Evolutionary conservation across 1,140 invertebrate species (phyloP).

Genomic region (Amyelois transitella): DNA sequence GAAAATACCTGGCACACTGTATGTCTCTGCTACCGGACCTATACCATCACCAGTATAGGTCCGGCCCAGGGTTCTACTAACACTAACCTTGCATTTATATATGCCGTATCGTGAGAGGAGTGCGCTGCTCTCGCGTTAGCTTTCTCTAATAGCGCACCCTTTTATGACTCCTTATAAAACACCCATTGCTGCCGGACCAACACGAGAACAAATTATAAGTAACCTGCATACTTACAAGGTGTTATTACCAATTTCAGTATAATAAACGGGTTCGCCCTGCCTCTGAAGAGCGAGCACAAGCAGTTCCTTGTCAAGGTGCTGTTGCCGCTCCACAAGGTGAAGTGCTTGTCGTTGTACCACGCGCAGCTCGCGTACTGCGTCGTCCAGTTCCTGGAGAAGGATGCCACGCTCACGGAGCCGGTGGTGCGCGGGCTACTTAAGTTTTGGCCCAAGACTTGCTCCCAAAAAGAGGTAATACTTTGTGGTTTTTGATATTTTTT

Average conservation of each 20-base stretch:
- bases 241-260: constrained; percentile 80
- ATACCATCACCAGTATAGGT: too few species aligned
- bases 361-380: constrained; percentile 99
- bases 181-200: too few species aligned
- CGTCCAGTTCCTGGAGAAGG: constrained; percentile 99
- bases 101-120: too few species aligned
- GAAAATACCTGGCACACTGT: too few species aligned
- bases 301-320: constrained; percentile 98
- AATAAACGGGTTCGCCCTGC: constrained; percentile 99
- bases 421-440: constrained; percentile 97
- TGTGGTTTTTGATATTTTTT: not conserved
- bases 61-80: too few species aligned
- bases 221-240: too few species aligned
- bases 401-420: constrained; percentile 95
- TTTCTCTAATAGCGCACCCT: too few species aligned
- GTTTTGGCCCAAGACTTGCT: constrained; percentile 99
- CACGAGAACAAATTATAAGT: too few species aligned
- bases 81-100: too few species aligned
- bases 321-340: constrained; percentile 98
- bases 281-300: constrained; percentile 97
- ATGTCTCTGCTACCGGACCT: too few species aligned
- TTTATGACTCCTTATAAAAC: too few species aligned
- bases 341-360: constrained; percentile 94
- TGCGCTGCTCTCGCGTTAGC: too few species aligned
- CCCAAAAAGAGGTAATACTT: constrained; percentile 90